A percentile compares a stretch with the other conserved stretches of the same genome.
Conservation (phyloP, 2,797 vertebrate species). For the Peromyscus attwateri region DNA sequence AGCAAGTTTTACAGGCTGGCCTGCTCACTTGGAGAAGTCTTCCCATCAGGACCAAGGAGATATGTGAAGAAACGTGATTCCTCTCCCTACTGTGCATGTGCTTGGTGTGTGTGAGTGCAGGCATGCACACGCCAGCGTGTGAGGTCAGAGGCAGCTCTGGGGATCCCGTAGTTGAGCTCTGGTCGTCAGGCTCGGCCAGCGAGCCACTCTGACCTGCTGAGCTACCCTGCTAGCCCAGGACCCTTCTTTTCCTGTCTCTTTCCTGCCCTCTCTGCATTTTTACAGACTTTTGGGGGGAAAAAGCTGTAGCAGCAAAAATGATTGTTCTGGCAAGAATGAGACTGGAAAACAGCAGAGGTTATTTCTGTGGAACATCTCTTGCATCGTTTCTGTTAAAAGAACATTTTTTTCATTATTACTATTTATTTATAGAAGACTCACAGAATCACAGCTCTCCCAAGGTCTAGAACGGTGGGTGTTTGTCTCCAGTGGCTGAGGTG, state of each 20-base stretch:
- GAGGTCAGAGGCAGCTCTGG: neutral
- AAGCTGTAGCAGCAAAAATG: conserved; percentile 9
- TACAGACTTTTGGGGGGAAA: neutral
- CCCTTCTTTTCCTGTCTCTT: neutral
- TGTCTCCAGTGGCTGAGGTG: conserved; percentile 35
- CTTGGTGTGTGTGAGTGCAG: neutral
- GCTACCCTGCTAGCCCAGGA: neutral
- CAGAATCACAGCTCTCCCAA: conserved; percentile 56
- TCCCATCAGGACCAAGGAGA: neutral
- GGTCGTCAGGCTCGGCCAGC: neutral
- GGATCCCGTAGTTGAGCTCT: neutral
- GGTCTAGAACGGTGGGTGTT: conserved; percentile 3
- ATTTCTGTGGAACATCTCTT: conserved; percentile 58
- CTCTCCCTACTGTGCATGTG: neutral
- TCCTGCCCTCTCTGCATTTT: neutral
- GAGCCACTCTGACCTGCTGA: neutral
- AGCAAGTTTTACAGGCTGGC: conserved; percentile 9
- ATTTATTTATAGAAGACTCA: conserved; percentile 66
- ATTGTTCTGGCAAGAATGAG: conserved; percentile 54
- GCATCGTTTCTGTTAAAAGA: conserved; percentile 55
- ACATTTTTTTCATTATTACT: conserved; percentile 9
- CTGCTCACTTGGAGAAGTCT: conserved; percentile 47
- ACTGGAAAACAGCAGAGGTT: conserved; percentile 62
- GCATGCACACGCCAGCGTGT: neutral
- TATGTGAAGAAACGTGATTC: neutral